Evolutionary conservation across 2,113 vertebrate species (phyloP).

Genomic region (Sula dactylatra): DNA sequence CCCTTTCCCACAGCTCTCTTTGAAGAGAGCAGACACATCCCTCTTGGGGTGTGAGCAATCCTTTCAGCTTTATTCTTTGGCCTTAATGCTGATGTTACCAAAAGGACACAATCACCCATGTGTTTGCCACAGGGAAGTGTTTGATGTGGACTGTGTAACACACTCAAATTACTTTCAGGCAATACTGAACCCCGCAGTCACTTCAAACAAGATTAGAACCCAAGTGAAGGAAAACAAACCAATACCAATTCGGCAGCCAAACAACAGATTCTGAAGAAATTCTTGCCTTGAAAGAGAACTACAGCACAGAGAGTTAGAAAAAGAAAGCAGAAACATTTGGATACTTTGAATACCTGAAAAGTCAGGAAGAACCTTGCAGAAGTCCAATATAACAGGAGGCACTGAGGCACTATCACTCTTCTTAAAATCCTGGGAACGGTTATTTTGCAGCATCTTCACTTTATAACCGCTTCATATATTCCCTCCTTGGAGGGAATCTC

Average conservation of each 20-base stretch:
- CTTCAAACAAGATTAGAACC: neutral
- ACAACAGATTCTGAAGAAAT: neutral
- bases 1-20: neutral
- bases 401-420: neutral
- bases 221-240: neutral
- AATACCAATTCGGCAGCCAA: neutral
- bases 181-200: neutral
- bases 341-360: neutral
- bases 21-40: neutral
- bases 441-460: neutral
- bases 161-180: neutral
- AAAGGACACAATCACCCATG: rapidly evolving
- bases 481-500: no score
- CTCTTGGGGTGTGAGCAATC: neutral
- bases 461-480: neutral
- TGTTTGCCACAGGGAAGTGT: neutral
- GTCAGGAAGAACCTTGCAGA: neutral
- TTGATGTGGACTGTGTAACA: neutral
- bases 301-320: neutral
- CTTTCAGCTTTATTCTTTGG: neutral
- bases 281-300: neutral
- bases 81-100: neutral
- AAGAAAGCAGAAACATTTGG: neutral
- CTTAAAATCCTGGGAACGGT: neutral
- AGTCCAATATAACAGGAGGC: neutral